Conservation (phyloP, 2,113 vertebrate genomes). For the Protobothrops flavoviridis region DNA sequence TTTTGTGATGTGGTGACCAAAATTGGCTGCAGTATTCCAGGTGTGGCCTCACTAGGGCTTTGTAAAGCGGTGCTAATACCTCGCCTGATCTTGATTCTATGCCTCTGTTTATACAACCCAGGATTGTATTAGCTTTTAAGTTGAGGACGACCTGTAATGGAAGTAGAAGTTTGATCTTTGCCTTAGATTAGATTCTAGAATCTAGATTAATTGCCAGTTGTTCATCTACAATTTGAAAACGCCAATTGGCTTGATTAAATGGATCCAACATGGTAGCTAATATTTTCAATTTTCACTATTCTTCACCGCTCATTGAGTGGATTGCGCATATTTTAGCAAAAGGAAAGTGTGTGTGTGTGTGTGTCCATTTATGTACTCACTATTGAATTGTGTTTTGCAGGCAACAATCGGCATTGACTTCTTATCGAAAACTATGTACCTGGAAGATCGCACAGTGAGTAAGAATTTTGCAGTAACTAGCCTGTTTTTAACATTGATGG, state of each 20-base stretch:
- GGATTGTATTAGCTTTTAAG: too few species aligned
- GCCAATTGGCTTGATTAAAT: neutral
- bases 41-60: too few species aligned
- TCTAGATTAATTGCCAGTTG: neutral
- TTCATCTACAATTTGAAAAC: neutral
- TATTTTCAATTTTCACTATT: neutral
- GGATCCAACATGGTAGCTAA: neutral
- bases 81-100: too few species aligned
- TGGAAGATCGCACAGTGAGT: constrained; percentile 99
- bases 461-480: constrained; percentile 47
- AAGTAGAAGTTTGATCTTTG: neutral
- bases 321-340: neutral
- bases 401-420: constrained; percentile 99
- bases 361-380: constrained; percentile 9
- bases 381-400: constrained; percentile 69
- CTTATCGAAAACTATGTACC: constrained; percentile 99
- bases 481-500: neutral
- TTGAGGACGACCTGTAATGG: neutral
- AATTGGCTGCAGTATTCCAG: too few species aligned
- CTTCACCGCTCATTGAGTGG: neutral
- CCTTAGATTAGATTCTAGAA: neutral
- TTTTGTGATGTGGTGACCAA: too few species aligned
- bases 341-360: neutral
- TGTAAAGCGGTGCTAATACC: too few species aligned
- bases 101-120: too few species aligned